These are phyloP conservation scores for Lates calcarifer DNA, from an alignment of 2,113 vertebrate genomes.

Conservation along the genomic window DNA sequence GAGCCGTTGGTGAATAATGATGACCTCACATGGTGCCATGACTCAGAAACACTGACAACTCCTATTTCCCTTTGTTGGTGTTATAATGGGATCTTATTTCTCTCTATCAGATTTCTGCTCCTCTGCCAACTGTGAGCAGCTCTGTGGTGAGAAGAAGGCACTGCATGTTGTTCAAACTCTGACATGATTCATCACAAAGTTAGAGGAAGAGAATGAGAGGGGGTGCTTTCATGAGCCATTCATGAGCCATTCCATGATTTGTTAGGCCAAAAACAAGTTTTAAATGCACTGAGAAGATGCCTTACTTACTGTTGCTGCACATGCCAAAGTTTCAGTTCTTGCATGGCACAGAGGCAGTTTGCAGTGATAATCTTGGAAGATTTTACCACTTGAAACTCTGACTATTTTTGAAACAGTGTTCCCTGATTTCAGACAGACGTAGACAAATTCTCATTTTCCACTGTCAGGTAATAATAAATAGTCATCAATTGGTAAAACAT, in stretches of 20 bases:
- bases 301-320: neutral
- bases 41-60: conserved; percentile 50
- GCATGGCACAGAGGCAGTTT: too few species aligned
- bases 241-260: neutral
- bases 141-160: conserved; percentile 19
- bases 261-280: neutral
- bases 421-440: neutral
- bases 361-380: neutral
- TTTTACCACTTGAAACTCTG: neutral
- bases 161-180: conserved; percentile 15
- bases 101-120: conserved; percentile 41
- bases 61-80: conserved; percentile 36
- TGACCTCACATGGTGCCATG: conserved; percentile 51
- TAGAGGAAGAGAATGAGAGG: neutral
- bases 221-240: neutral
- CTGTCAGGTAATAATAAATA: too few species aligned
- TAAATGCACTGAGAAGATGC: neutral
- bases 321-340: neutral
- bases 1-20: conserved; percentile 44
- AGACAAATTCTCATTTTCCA: neutral
- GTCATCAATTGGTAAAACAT: too few species aligned
- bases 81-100: conserved; percentile 47
- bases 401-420: neutral
- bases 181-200: conserved; percentile 29
- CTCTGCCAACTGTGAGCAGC: conserved; percentile 22